Evolutionary conservation across 2,113 vertebrate genomes (phyloP), one percentile per base, ranked within the genome.

Genomic region (Pyxicephalus adspersus): DNA sequence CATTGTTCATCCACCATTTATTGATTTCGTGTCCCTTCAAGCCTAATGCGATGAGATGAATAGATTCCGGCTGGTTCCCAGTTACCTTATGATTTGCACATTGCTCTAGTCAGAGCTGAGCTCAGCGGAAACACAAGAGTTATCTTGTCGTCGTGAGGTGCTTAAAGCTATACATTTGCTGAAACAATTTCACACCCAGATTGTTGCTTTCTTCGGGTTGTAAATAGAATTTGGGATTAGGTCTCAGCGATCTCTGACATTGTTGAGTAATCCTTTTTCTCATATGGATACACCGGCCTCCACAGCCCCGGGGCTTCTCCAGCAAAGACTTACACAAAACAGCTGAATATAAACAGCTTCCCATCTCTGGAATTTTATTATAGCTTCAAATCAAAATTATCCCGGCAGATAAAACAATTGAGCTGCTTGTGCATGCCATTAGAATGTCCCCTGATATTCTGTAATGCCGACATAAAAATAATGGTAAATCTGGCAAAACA

Each of bases 161-260:
- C 52, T 70, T 20, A 50, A 34, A 70, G 64, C 54, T 13, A 70
- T 20, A 38, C 65, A 50, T 34, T 65, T 64, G 20, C 55, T 28
- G 8, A 50, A 51, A 67, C 76, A 78, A 78, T 67, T 38, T 67
- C 52, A 78, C 76, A 45, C 22, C 54, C 18, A 51, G 55, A n/a
- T 80, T 72, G 34, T 64, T 25, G 5, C 9, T 29, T 80, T 63
- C 20, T 63, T 31, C 15, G 5, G 25, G 4, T 64, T 50, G 31
- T 80, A 70, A 80, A 80, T 72, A 64, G 67, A 64, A 63, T 72
- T 61, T 15, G 51, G 26, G 76, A 19, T 29, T 25, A 22, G 65
- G 77, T 66, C 38, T 45, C 38, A 28, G 57, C 52, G 38, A 54
- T 80, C 38, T 29, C 55, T 28, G 16, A 78, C 64, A 78, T 68